A percentile compares a stretch with the other conserved stretches of the same genome.
Evolutionary conservation across 2,888 invertebrate species (phyloP).

Genomic region (Auanema freiburgensis): DNA sequence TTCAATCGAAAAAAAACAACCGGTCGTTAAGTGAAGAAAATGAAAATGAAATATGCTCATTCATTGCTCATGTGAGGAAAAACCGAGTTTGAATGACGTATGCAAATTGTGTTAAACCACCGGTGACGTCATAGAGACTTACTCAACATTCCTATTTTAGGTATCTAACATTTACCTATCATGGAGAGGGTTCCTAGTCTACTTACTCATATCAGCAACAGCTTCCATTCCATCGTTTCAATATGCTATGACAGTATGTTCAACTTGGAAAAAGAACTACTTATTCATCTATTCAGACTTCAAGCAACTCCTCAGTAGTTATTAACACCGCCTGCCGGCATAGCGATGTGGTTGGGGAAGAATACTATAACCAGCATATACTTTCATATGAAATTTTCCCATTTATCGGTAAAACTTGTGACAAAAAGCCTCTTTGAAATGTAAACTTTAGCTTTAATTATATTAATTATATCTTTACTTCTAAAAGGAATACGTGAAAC

Average conservation of each 20-base stretch:
- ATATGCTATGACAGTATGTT: constrained; percentile 9
- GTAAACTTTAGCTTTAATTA: constrained; percentile 23
- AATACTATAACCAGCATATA: constrained; percentile 26
- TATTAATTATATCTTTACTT: constrained; percentile 21
- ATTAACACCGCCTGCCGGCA: constrained; percentile 36
- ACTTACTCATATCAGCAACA: constrained; percentile 6
- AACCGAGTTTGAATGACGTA: too few species aligned
- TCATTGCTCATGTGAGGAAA: too few species aligned
- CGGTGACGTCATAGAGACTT: too few species aligned
- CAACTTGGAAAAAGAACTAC: not conserved
- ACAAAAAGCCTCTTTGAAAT: not conserved
- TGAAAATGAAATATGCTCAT: not conserved
- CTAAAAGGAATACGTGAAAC: constrained; percentile 32
- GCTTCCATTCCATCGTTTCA: constrained; percentile 18
- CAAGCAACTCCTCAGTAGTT: constrained; percentile 26
- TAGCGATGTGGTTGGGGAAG: constrained; percentile 40
- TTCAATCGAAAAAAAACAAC: not conserved
- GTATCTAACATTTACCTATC: constrained; percentile 13
- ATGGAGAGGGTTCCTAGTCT: constrained; percentile 9
- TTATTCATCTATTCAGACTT: constrained; percentile 15
- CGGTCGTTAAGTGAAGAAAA: not conserved
- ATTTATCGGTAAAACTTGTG: constrained; percentile 22
- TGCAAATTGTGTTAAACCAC: too few species aligned
- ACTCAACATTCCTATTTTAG: constrained; percentile 5
- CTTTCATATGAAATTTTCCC: constrained; percentile 38